Base-by-base conservation (phyloP, 1,140 invertebrate species). In the Ceratoteleas bidentatus region DNA sequence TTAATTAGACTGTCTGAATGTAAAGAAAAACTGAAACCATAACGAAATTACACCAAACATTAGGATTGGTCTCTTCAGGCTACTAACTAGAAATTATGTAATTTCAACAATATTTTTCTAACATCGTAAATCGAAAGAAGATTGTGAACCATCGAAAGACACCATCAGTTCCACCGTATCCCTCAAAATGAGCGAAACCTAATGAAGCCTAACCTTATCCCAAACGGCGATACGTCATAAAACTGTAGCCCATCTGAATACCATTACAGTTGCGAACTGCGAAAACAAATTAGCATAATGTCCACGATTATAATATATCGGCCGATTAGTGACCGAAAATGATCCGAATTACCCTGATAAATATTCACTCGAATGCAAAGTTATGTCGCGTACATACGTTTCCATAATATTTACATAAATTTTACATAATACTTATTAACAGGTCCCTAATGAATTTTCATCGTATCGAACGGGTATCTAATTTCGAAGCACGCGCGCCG, bases 351-450 rank as follows among this genome's bases (percentile, higher is more conserved):
- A 6, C 45, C 11, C 11, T 47, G 45, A 14, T 47, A 47, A 47
- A 47, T 47, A 47, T 11, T 47, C 45, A 47, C 6, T 47, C 45
- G 6, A n/a, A 47, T 47, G 45, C 45, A 47, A 47, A 47, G 45
- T 47, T 47, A 47, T 14, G 45, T n/a, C 11, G 11, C 45, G 11
- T n/a, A 13, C 45, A 14, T 47, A 14, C 45, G 45, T 47, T 47
- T 47, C 45, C 45, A 47, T 47, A 47, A 43, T 43, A 43, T 43
- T 43, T 43, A 43, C 40, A 43, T 43, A 43, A 1, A 43, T 43
- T 43, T 43, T 43, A 43, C 40, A 43, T 43, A 43, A 43, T 43
- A 43, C 40, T 43, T 43, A 43, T 43, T 43, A 43, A 47, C 45
- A 47, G 45, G 45, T 47, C 11, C 10, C 11, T 50, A 50, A 50